Conservation (phyloP, 1,140 invertebrate species). For the Geopemphigus sp. region DNA sequence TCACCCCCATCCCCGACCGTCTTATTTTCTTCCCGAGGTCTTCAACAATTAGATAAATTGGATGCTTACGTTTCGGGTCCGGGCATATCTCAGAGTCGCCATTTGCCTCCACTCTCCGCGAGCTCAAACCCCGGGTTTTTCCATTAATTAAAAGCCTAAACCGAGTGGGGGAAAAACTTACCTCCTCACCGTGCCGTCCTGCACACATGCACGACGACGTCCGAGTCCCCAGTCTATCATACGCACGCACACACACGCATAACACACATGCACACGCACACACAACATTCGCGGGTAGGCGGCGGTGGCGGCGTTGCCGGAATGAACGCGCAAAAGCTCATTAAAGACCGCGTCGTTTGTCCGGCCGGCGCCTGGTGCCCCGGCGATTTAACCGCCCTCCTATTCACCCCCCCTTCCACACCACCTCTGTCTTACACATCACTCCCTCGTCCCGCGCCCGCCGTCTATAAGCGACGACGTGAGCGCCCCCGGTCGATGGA, state of each 20-base stretch:
- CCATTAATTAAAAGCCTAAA: conserved; percentile 49
- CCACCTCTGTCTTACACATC: not conserved
- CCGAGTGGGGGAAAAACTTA: conserved; percentile 33
- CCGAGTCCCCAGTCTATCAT: not conserved
- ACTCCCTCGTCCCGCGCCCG: too few relatives aligned
- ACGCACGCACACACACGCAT: not conserved
- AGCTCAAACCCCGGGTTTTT: conserved; percentile 16
- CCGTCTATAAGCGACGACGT: conserved; percentile 20
- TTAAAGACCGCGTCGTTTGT: conserved; percentile 48
- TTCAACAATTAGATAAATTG: conserved; percentile 50
- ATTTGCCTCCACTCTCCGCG: not conserved
- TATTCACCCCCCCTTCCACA: not conserved
- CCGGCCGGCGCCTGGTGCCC: conserved; percentile 44
- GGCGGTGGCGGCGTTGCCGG: conserved; percentile 30
- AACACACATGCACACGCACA: too few relatives aligned
- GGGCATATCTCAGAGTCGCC: conserved; percentile 43
- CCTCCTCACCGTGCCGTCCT: not conserved
- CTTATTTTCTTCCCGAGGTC: conserved; percentile 27
- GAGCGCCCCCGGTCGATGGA: too few relatives aligned
- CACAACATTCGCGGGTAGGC: not conserved
- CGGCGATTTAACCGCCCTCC: conserved; percentile 33
- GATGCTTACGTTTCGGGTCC: conserved; percentile 48
- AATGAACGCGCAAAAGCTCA: conserved; percentile 47
- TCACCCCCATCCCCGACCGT: too few relatives aligned
- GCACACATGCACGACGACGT: not conserved